phyloP scores from a whole-genome alignment of 2,113 vertebrate genomes.

The Campylorhamphus procurvoides region DNA sequence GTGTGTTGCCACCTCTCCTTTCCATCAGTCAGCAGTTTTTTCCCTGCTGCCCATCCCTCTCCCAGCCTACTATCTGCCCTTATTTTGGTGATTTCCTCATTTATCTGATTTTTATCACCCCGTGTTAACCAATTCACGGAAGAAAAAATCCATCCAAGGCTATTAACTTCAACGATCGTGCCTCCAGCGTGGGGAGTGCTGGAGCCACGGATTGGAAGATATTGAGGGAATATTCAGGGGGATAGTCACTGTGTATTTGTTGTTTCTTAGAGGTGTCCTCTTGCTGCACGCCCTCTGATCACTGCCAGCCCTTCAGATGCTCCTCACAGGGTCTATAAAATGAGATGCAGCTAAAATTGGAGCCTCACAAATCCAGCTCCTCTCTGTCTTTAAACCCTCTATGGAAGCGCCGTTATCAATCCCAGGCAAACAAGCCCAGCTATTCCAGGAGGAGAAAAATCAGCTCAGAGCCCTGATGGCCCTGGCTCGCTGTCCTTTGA shows the following conservation, averaged over 20 bases:
- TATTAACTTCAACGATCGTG: slow-evolving; percentile 30
- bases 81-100: slow-evolving; percentile 11
- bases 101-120: slow-evolving; percentile 46
- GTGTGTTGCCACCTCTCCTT: not conserved
- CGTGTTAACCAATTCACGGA: not conserved
- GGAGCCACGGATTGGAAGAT: not conserved
- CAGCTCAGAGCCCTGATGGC: not conserved
- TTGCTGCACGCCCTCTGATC: not conserved
- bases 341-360: not conserved
- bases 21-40: slow-evolving; percentile 13
- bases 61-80: not conserved
- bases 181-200: not conserved
- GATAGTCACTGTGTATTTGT: not conserved
- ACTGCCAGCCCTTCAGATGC: not conserved
- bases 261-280: not conserved
- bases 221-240: not conserved
- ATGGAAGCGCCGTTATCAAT: not conserved
- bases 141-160: slow-evolving; percentile 25
- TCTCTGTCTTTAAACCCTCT: not conserved
- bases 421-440: not conserved
- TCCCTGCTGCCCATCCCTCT: not conserved
- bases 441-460: not conserved
- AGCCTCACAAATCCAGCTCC: not conserved
- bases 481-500: not conserved
- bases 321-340: not conserved